Evolutionary conservation across 1,140 invertebrate species (phyloP), one percentile per base, ranked within the genome.

Genomic region (Hypsibius dujardini): DNA sequence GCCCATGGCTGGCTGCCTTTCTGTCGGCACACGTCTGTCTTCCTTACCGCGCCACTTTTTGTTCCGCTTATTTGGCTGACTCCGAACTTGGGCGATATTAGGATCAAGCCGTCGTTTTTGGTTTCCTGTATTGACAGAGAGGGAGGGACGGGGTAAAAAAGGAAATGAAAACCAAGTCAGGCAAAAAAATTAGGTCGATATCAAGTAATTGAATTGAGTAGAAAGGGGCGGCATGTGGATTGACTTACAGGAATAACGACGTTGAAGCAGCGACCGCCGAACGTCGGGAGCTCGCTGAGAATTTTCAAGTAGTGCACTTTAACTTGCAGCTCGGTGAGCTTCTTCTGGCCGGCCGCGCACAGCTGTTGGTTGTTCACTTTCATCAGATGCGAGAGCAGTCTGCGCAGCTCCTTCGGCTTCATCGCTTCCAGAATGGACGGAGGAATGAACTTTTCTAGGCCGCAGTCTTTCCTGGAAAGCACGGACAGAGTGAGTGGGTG

Each of bases 231-330:
- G 15, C 15, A 15, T 40, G 69, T 28, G n/a, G 28, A 70, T 47
- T 70, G 59, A 75, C 76, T 72, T 74, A 79, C 79, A 75, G 79
- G 69, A 45, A 79, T 70, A 12, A 78, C 79, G 15, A 77, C 79
- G 75, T 79, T 76, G 73, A 80, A 80, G 77, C 89, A 90, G 80
- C 91, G 90, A 72, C 89, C 89, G 50, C 90, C 90, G 79, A 92
- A 93, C 74, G 88, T 90, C 60, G 89, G 89, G 73, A 92, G 82
- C 76, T 90, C 87, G 72, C 85, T 85, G 70, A 92, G 87, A 74
- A 92, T 90, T 79, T 90, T 90, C 77, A 93, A 82, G 80, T 92
- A 92, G 78, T 92, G 89, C 15, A 93, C 83, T 79, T 92, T 92
- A 1, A 72, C 70, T 71, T 76, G 75, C 15, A 85, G 75, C 28